Base-by-base conservation (phyloP, 2,888 invertebrate genomes). In the Scaptodrosophila latifasciaeformis region DNA sequence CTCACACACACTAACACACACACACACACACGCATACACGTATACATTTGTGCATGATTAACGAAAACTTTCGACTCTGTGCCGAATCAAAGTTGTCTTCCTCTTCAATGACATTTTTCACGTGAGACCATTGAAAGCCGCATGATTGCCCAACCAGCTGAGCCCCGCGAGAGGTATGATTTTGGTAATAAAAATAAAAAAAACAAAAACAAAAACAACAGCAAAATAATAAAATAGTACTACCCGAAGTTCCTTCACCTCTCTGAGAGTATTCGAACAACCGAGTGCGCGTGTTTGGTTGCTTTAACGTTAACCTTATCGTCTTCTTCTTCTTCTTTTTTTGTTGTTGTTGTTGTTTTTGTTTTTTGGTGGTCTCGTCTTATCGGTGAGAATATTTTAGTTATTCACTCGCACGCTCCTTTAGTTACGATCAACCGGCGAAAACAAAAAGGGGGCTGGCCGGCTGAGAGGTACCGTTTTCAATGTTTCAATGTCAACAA, bases 401-500 rank as follows among this genome's bases (percentile, higher is more conserved):
- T 7, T 15, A 4, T 7, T 10, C 35, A 12, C 21, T 9, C 18
- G 17, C 21, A 40, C 19, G 17, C 21, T 40, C 40, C 19, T 10
- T 40, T 40, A 19, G 15, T 40, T 40, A 18, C n/a, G n/a, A n/a
- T n/a, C n/a, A n/a, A n/a, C 6, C 19, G 19, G 7, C 19, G 40
- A 18, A 40, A 40, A 40, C 29, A 44, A 29, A 29, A 44, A 30
- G 13, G 44, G 29, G 5, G 39, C 6, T 39, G 27, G 53, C 37
- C 10, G 24, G 42, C 15, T n/a, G n/a, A n/a, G n/a, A n/a, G n/a
- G n/a, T n/a, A n/a, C n/a, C n/a, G n/a, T n/a, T n/a, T n/a, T n/a
- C n/a, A n/a, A n/a, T n/a, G 35, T 35, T 55, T 61, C 65, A 72
- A 70, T 76, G 74, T 62, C 62, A 76, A 63, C 59, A 62, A 62